Conservation (phyloP, 2,888 invertebrate species). For the Azorinus chamasolen region DNA sequence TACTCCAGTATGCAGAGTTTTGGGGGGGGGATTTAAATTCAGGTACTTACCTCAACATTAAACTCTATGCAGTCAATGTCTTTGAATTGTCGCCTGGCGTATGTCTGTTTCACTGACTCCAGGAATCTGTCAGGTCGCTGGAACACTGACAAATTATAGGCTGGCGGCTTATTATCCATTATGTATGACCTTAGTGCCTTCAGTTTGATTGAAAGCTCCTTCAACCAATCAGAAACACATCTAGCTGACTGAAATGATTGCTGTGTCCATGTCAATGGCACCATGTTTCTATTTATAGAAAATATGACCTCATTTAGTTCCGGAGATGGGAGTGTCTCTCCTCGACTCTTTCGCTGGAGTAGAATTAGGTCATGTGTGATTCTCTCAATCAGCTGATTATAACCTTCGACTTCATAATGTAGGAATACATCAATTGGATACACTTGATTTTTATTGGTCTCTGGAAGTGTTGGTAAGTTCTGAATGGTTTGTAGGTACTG, state of each 20-base stretch:
- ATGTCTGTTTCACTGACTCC: constrained; percentile 78
- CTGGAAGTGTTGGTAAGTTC: constrained; percentile 73
- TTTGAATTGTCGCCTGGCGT: constrained; percentile 80
- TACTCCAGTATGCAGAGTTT: too few relatives aligned
- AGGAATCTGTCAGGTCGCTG: constrained; percentile 81
- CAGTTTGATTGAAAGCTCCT: constrained; percentile 64
- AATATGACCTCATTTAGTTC: constrained; percentile 70
- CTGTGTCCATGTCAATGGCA: constrained; percentile 77
- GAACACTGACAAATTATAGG: constrained; percentile 78
- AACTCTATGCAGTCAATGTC: constrained; percentile 77
- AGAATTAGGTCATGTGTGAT: constrained; percentile 73
- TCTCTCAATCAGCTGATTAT: constrained; percentile 65
- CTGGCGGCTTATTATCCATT: constrained; percentile 57
- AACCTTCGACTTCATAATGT: constrained; percentile 77
- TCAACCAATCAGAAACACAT: constrained; percentile 75
- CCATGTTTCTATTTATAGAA: constrained; percentile 72
- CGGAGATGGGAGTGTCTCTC: constrained; percentile 70
- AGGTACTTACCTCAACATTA: constrained; percentile 77
- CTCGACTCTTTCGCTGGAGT: constrained; percentile 67
- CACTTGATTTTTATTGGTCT: constrained; percentile 76
- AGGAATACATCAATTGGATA: constrained; percentile 81
- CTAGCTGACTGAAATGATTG: constrained; percentile 74
- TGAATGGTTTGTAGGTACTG: constrained; percentile 67
- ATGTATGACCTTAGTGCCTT: constrained; percentile 68
- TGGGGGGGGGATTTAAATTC: too few relatives aligned